phyloP scores from a whole-genome alignment of 1,140 invertebrate species.

The Leucophenga varia region DNA sequence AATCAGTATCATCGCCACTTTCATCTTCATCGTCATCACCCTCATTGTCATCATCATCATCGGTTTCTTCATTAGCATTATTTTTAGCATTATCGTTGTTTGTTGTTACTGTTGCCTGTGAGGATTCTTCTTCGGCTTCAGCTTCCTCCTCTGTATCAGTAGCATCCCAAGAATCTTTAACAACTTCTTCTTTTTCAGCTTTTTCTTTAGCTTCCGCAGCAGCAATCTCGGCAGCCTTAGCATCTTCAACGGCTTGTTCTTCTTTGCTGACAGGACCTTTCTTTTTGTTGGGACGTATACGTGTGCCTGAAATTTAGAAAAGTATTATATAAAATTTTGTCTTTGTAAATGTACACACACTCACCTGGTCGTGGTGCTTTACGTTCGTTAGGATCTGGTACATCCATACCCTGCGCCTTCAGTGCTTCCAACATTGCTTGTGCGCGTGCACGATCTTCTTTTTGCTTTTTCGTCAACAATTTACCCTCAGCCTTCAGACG shows the following conservation, averaged over 20 bases:
- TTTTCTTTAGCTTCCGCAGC: constrained; percentile 57
- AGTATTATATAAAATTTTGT: not conserved
- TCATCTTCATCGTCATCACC: constrained; percentile 57
- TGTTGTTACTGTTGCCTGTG: constrained; percentile 43
- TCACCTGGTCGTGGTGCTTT: constrained; percentile 66
- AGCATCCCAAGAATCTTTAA: constrained; percentile 85
- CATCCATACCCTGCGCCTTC: constrained; percentile 81
- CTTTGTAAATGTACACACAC: constrained; percentile 31
- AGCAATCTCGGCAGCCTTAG: constrained; percentile 38
- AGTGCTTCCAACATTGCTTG: constrained; percentile 85
- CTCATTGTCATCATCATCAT: constrained; percentile 32
- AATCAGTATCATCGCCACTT: constrained; percentile 46
- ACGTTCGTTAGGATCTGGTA: constrained; percentile 63
- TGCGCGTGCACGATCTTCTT: constrained; percentile 82
- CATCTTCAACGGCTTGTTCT: constrained; percentile 59
- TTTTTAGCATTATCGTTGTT: constrained; percentile 45
- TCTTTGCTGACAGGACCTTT: constrained; percentile 51
- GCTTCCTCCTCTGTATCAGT: constrained; percentile 68
- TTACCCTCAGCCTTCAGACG: constrained; percentile 93
- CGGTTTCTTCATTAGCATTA: constrained; percentile 17
- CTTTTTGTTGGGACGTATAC: constrained; percentile 73
- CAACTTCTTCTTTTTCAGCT: constrained; percentile 60
- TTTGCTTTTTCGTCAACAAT: constrained; percentile 88
- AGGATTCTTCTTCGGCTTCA: constrained; percentile 57
- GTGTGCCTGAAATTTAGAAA: constrained; percentile 57